phyloP scores from a whole-genome alignment of 2,888 invertebrate genomes.

The Lycaena phlaeas region DNA sequence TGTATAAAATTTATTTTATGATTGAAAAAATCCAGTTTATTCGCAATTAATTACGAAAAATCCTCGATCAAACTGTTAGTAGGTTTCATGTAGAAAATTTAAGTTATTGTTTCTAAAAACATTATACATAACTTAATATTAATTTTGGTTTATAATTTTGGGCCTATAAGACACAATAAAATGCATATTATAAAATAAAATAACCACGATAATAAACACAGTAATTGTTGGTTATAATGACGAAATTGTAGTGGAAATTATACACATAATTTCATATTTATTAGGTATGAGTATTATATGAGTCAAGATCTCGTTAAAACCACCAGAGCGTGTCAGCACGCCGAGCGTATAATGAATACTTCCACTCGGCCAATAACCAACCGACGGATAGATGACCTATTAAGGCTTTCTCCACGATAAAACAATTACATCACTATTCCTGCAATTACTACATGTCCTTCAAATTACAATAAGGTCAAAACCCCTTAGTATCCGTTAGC shows the following conservation, averaged over 20 bases:
- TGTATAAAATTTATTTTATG: constrained; percentile 8
- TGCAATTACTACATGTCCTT: too few species aligned
- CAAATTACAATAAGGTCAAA: too few species aligned
- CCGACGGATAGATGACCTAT: constrained; percentile 49
- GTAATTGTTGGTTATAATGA: too few species aligned
- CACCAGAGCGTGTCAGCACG: constrained; percentile 50
- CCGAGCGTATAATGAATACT: constrained; percentile 66
- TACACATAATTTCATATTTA: background rate
- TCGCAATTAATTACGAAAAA: constrained; percentile 12
- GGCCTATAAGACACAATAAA: too few species aligned
- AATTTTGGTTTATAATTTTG: too few species aligned
- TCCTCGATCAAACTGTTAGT: background rate
- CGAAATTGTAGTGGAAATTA: too few species aligned
- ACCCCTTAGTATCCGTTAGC: too few species aligned
- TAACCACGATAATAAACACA: too few species aligned
- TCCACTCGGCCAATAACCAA: constrained; percentile 62
- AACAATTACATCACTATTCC: constrained; percentile 33
- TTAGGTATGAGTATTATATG: background rate
- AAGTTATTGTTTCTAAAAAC: too few species aligned
- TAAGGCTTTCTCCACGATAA: constrained; percentile 48
- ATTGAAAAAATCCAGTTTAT: constrained; percentile 13
- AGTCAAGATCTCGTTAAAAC: constrained; percentile 43
- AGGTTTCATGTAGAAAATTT: too few species aligned
- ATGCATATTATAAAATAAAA: too few species aligned
- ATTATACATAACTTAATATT: too few species aligned